phyloP scores from a whole-genome alignment of 2,113 vertebrate species.

The Hypomesus transpacificus region DNA sequence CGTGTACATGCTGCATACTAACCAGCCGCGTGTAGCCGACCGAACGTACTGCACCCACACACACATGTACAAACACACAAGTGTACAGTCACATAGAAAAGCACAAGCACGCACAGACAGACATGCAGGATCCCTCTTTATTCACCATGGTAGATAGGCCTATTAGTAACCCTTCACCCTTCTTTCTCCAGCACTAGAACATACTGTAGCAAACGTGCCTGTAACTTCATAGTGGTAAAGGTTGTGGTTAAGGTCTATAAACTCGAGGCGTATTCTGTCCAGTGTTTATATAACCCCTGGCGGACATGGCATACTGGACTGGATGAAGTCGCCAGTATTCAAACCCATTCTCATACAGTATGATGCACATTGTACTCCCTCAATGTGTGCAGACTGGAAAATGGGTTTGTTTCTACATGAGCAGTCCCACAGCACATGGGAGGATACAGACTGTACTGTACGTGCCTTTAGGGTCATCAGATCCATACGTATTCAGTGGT shows the following conservation, averaged over 20 bases:
- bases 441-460: slow-evolving; percentile 14
- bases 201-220: slow-evolving; percentile 16
- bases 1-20: neutral
- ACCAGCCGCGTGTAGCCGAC: neutral
- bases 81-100: slow-evolving; percentile 18
- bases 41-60: neutral
- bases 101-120: neutral
- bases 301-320: slow-evolving; percentile 20
- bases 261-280: too few relatives aligned
- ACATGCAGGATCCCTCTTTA: neutral
- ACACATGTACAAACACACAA: slow-evolving; percentile 28
- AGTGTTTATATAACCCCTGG: too few relatives aligned
- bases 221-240: too few relatives aligned
- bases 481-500: slow-evolving; percentile 43
- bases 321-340: slow-evolving; percentile 17
- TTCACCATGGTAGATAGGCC: slow-evolving; percentile 3
- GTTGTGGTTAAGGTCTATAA: too few relatives aligned
- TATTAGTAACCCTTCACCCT: slow-evolving; percentile 26
- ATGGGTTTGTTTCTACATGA: neutral
- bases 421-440: slow-evolving; percentile 15
- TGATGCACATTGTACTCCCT: neutral
- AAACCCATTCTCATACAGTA: slow-evolving; percentile 1
- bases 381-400: neutral
- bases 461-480: slow-evolving; percentile 48
- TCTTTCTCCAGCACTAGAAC: neutral